Percentiles rank a stretch among this genome's conserved stretches.
phyloP scores from a whole-genome alignment of 2,113 vertebrate genomes.

The Mus spicilegus region DNA sequence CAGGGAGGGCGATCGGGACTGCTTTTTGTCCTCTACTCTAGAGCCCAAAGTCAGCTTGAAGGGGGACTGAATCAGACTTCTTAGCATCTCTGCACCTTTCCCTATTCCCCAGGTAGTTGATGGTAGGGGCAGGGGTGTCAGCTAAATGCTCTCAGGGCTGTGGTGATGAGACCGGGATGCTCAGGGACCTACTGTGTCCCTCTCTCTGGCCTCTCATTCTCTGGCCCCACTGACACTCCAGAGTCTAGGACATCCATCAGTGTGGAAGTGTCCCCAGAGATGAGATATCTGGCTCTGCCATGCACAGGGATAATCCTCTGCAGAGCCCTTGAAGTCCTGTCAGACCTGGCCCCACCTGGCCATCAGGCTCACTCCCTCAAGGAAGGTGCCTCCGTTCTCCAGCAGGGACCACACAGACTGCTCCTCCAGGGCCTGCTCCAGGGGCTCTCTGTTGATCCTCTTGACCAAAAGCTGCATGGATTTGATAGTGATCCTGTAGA shows the following conservation, averaged over 20 bases:
- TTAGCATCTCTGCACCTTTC: neutral
- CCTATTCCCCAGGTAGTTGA: too few relatives aligned
- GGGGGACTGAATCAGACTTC: accelerated
- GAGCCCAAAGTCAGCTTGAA: neutral
- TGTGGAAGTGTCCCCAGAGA: neutral
- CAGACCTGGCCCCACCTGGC: conserved; percentile 65
- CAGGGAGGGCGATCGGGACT: accelerated
- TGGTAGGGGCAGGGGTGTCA: neutral
- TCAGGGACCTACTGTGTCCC: neutral
- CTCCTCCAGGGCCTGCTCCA: neutral
- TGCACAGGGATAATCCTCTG: neutral
- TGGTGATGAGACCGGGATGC: neutral
- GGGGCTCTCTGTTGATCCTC: neutral
- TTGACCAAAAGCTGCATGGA: conserved; percentile 67
- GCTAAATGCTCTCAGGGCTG: neutral
- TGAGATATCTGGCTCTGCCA: accelerated
- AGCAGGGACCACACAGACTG: conserved; percentile 62
- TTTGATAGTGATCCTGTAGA: conserved; percentile 56
- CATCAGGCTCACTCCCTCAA: conserved; percentile 70
- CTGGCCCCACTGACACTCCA: neutral
- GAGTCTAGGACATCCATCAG: neutral
- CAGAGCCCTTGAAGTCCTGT: neutral
- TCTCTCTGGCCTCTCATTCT: neutral
- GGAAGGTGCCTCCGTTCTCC: conserved; percentile 46
- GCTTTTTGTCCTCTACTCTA: accelerated